phyloP scores from a whole-genome alignment of 2,113 vertebrate genomes.

The Syngnathus typhle region DNA sequence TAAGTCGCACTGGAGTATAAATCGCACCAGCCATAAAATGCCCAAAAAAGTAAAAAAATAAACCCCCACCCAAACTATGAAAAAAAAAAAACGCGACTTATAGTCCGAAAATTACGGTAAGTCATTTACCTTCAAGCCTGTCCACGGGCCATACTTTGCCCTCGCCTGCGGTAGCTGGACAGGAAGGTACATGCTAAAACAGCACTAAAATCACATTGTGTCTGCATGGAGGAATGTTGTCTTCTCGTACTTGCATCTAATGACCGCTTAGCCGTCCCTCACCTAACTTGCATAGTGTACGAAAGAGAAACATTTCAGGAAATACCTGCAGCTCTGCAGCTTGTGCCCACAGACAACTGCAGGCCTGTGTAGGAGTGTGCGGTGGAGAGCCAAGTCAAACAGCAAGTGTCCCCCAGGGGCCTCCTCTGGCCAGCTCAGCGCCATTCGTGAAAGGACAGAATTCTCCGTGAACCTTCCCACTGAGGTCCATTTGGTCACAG shows the following conservation, averaged over 20 bases:
- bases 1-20: too few species aligned
- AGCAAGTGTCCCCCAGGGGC: constrained; percentile 58
- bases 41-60: too few species aligned
- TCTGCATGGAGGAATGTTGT: constrained; percentile 8
- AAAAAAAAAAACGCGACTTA: too few species aligned
- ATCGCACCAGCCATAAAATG: too few species aligned
- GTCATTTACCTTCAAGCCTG: too few species aligned
- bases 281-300: constrained; percentile 61
- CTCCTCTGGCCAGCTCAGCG: constrained; percentile 33
- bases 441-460: constrained; percentile 63
- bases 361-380: constrained; percentile 50
- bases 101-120: too few species aligned
- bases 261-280: constrained; percentile 72
- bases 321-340: constrained; percentile 63
- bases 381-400: constrained; percentile 61
- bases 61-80: too few species aligned
- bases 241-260: constrained; percentile 50
- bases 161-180: neutral
- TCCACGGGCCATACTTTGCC: neutral
- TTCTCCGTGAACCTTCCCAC: constrained; percentile 54
- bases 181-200: neutral
- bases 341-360: constrained; percentile 56
- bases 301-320: constrained; percentile 61
- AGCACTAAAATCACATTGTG: neutral
- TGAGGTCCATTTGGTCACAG: constrained; percentile 47